A percentile compares a stretch with the other conserved stretches of the same genome.
Evolutionary conservation across 2,888 invertebrate genomes (phyloP).

Genomic region (Lapara coniferarum): DNA sequence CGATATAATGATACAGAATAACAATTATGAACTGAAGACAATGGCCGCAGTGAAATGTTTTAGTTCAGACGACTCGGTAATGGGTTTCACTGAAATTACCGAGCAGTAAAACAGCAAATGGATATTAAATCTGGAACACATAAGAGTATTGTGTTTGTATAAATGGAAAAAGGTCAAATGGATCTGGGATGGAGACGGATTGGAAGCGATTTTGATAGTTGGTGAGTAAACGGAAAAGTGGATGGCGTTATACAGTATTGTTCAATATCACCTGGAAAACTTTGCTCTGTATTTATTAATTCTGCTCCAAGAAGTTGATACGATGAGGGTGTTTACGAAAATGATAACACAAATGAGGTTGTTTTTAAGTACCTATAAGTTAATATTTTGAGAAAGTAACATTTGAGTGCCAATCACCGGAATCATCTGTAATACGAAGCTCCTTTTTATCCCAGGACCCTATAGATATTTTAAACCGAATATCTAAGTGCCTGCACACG

Average conservation of each 20-base stretch:
- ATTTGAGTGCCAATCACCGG: too few species aligned
- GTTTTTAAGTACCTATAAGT: too few species aligned
- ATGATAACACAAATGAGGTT: too few species aligned
- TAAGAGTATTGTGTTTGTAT: slow-evolving; percentile 35
- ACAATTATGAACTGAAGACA: slow-evolving; percentile 36
- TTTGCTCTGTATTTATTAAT: not conserved
- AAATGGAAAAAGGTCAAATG: slow-evolving; percentile 34
- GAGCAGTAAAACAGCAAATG: slow-evolving; percentile 14
- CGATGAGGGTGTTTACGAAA: not conserved
- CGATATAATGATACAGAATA: slow-evolving; percentile 43
- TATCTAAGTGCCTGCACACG: too few species aligned
- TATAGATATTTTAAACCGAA: too few species aligned
- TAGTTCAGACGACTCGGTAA: slow-evolving; percentile 7
- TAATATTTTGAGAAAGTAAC: too few species aligned
- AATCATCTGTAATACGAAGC: too few species aligned
- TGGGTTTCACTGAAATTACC: slow-evolving; percentile 12
- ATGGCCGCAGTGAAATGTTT: slow-evolving; percentile 20
- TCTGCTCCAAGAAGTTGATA: not conserved
- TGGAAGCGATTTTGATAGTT: slow-evolving; percentile 60
- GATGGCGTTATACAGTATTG: slow-evolving; percentile 34
- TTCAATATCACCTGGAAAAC: slow-evolving; percentile 31
- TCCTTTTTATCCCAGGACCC: too few species aligned
- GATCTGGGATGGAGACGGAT: slow-evolving; percentile 50
- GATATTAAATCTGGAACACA: slow-evolving; percentile 24
- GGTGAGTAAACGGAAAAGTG: slow-evolving; percentile 59